These are phyloP conservation scores for Saguinus imperator DNA, from an alignment of 2,113 vertebrate genomes.

Conservation along the genomic window DNA sequence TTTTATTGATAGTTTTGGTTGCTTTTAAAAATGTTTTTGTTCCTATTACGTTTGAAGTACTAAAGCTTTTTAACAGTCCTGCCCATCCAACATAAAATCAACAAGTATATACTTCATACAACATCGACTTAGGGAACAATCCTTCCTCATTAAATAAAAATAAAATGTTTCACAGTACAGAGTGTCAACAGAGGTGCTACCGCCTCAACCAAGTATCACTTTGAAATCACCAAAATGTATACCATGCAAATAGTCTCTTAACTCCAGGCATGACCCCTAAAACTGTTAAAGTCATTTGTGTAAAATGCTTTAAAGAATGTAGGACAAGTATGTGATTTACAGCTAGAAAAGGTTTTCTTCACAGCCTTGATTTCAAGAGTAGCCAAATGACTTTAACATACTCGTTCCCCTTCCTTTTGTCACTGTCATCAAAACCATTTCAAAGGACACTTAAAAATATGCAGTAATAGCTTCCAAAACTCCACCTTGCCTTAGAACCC, in stretches of 20 bases:
- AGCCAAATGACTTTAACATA: constrained; percentile 83
- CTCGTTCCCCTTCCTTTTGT: constrained; percentile 68
- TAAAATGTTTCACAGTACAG: constrained; percentile 52
- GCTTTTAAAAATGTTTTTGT: not conserved
- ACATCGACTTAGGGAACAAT: constrained; percentile 25
- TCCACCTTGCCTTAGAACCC: not conserved
- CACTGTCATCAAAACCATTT: constrained; percentile 72
- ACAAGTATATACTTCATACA: not conserved
- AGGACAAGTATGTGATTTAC: constrained; percentile 81
- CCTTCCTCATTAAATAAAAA: constrained; percentile 66
- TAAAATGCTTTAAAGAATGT: constrained; percentile 76
- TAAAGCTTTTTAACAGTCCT: not conserved
- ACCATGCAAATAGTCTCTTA: constrained; percentile 69
- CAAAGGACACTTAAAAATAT: constrained; percentile 48
- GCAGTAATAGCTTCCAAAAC: constrained; percentile 15
- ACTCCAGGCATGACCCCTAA: constrained; percentile 72
- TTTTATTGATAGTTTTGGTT: not conserved
- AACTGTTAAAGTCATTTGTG: constrained; percentile 83
- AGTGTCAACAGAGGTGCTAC: constrained; percentile 63
- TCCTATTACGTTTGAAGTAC: not conserved
- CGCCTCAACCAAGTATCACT: constrained; percentile 57
- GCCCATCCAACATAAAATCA: not conserved
- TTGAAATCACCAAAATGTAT: constrained; percentile 79
- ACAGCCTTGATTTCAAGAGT: constrained; percentile 72
- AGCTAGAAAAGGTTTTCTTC: constrained; percentile 78